These are phyloP conservation scores for Lottia gigantea DNA, from an alignment of 2,888 invertebrate genomes.

Conservation along the genomic window DNA sequence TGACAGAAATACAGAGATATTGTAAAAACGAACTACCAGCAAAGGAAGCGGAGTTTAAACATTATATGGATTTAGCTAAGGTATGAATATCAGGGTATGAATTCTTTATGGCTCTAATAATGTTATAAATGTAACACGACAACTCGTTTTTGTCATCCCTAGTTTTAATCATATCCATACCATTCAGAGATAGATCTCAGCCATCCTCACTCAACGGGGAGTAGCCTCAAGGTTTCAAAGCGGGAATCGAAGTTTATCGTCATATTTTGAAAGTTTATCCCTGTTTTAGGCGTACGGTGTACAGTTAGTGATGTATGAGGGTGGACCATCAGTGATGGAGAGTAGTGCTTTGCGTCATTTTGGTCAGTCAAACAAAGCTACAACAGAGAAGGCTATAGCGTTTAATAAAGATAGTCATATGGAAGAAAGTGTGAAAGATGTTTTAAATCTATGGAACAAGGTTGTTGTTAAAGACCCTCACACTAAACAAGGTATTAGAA, in stretches of 20 bases:
- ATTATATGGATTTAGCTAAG: conserved; percentile 37
- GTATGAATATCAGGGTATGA: conserved; percentile 17
- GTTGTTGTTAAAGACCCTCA: conserved; percentile 30
- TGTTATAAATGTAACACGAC: too few relatives aligned
- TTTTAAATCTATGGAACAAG: conserved; percentile 37
- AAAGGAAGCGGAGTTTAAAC: conserved; percentile 24
- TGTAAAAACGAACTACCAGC: conserved; percentile 33
- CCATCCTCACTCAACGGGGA: too few relatives aligned
- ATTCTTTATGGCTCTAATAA: too few relatives aligned
- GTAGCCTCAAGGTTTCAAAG: too few relatives aligned
- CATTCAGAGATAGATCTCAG: too few relatives aligned
- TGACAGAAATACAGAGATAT: conserved; percentile 25
- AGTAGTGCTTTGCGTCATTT: conserved; percentile 25
- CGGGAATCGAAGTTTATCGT: too few relatives aligned
- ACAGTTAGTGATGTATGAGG: conserved; percentile 45
- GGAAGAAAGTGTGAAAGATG: conserved; percentile 31
- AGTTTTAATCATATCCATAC: too few relatives aligned
- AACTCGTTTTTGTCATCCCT: too few relatives aligned
- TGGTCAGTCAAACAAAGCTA: conserved; percentile 30
- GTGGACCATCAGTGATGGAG: conserved; percentile 41
- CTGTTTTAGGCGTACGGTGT: conserved; percentile 29
- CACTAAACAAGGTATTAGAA: conserved; percentile 27
- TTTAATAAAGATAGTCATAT: conserved; percentile 41
- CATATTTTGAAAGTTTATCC: too few relatives aligned
- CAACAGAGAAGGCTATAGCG: conserved; percentile 37